Conservation (phyloP, 2,888 invertebrate species). For the Lasioglossum pauxillum region DNA sequence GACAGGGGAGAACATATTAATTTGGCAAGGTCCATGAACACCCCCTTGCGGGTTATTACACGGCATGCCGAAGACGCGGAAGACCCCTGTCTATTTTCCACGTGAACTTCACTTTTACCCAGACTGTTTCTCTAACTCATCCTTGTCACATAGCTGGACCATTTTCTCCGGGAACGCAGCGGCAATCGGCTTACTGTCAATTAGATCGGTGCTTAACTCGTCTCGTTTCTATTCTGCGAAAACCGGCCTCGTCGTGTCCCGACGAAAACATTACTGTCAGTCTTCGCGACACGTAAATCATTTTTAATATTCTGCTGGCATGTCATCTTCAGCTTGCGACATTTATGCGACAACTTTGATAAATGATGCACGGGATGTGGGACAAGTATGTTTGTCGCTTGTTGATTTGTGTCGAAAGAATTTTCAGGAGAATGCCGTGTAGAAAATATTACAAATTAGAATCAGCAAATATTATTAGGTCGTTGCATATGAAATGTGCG, state of each 20-base stretch:
- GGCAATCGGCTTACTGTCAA: slow-evolving; percentile 73
- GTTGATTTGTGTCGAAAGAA: neutral
- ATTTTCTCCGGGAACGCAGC: slow-evolving; percentile 33
- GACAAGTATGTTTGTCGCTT: neutral
- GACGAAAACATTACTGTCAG: neutral
- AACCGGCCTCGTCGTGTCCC: neutral
- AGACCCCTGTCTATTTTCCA: slow-evolving; percentile 36
- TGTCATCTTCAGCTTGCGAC: neutral
- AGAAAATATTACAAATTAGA: too few species aligned
- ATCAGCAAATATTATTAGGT: too few species aligned
- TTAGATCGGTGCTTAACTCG: slow-evolving; percentile 60
- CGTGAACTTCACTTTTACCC: slow-evolving; percentile 29
- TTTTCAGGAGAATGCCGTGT: neutral
- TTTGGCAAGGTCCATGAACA: slow-evolving; percentile 37
- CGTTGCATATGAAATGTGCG: too few species aligned
- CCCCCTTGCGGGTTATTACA: slow-evolving; percentile 46
- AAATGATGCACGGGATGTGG: neutral
- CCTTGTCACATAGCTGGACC: neutral
- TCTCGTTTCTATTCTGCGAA: neutral
- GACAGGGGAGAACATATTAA: slow-evolving; percentile 49
- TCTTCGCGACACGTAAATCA: neutral
- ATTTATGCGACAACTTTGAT: neutral
- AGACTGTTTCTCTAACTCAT: slow-evolving; percentile 32
- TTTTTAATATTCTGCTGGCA: neutral
- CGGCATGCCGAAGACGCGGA: neutral